A percentile compares a stretch with the other conserved stretches of the same genome.
phyloP scores from a whole-genome alignment of 1,140 invertebrate genomes.

The Lordiphosa collinella region DNA sequence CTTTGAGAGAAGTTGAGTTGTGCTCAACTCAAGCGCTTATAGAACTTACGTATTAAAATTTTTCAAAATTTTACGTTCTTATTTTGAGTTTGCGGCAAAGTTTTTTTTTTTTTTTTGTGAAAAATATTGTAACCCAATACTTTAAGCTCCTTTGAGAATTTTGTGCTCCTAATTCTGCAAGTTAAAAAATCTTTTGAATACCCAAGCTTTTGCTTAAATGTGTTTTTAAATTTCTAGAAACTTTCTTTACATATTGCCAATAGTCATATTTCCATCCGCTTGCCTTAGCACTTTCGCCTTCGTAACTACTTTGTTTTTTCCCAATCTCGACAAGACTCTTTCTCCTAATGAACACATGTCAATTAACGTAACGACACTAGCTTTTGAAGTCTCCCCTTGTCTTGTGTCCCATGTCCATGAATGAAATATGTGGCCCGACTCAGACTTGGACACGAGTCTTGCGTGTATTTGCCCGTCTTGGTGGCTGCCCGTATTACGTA shows the following conservation, averaged over 20 bases:
- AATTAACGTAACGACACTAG: slow-evolving; percentile 54
- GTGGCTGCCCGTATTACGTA: slow-evolving; percentile 56
- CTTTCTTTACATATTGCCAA: not conserved
- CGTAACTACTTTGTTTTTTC: not conserved
- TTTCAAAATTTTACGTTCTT: too few relatives aligned
- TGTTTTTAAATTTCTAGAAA: too few relatives aligned
- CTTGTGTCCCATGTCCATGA: slow-evolving; percentile 39
- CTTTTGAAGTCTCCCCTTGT: slow-evolving; percentile 11
- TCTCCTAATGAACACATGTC: slow-evolving; percentile 71
- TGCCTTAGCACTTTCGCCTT: not conserved
- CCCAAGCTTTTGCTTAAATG: too few relatives aligned
- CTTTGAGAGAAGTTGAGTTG: too few relatives aligned
- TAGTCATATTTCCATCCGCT: slow-evolving; percentile 1
- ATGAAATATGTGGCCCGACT: slow-evolving; percentile 31
- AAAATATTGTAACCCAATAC: too few relatives aligned
- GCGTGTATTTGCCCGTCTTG: slow-evolving; percentile 22
- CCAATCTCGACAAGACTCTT: slow-evolving; percentile 18
- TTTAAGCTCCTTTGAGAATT: too few relatives aligned
- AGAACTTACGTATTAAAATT: too few relatives aligned
- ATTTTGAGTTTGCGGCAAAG: too few relatives aligned
- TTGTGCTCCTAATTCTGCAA: too few relatives aligned
- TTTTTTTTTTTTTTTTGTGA: too few relatives aligned
- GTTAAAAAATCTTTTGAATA: too few relatives aligned
- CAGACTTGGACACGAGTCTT: slow-evolving; percentile 18
- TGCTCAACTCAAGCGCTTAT: too few relatives aligned